Percentiles rank a stretch among this genome's conserved stretches.
Evolutionary conservation across 2,797 vertebrate genomes (phyloP).

Genomic region (Eulemur mongoz): DNA sequence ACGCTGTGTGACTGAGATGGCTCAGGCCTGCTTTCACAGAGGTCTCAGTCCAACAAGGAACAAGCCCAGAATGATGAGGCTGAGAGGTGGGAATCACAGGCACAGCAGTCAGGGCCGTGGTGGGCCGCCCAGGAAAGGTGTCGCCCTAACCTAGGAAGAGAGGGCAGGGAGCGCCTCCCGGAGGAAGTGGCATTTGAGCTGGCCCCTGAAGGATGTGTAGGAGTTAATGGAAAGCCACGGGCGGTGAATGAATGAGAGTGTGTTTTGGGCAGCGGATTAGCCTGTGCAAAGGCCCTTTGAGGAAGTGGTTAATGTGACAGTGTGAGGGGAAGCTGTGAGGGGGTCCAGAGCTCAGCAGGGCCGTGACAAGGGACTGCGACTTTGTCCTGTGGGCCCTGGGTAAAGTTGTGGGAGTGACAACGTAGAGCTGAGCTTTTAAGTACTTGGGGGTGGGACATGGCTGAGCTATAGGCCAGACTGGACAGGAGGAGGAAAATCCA

Average conservation of each 20-base stretch:
- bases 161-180: not conserved
- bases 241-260: not conserved
- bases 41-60: not conserved
- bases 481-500: not conserved
- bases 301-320: not conserved
- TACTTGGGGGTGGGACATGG: not conserved
- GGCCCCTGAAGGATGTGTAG: not conserved
- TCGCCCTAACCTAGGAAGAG: not conserved
- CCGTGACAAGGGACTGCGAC: not conserved
- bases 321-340: not conserved
- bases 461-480: not conserved
- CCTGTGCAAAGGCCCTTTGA: not conserved
- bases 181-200: not conserved
- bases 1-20: not conserved
- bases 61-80: not conserved
- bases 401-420: not conserved
- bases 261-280: not conserved
- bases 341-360: not conserved
- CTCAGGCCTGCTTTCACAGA: not conserved
- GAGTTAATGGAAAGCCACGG: not conserved
- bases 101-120: not conserved
- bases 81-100: not conserved
- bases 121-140: not conserved
- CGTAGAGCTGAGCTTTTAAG: not conserved
- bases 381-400: not conserved